phyloP scores from a whole-genome alignment of 2,888 invertebrate genomes.

The Lathronympha strigana region DNA sequence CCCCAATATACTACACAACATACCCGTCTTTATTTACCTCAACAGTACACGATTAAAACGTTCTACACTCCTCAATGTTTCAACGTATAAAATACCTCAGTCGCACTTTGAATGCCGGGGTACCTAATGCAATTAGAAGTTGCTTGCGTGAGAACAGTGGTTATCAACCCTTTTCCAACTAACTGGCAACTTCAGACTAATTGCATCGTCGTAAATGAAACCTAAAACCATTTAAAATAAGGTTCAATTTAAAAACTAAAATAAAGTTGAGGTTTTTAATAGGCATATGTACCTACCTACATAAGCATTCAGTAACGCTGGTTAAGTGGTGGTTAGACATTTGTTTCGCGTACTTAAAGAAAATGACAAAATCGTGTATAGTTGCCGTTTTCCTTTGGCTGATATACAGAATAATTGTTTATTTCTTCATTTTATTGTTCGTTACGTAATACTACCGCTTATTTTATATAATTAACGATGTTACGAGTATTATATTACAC shows the following conservation, averaged over 20 bases:
- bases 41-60: not conserved
- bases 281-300: not conserved
- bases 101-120: constrained; percentile 39
- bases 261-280: constrained; percentile 8
- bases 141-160: constrained; percentile 47
- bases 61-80: constrained; percentile 1
- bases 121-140: constrained; percentile 56
- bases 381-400: not conserved
- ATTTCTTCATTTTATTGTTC: not conserved
- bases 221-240: not conserved
- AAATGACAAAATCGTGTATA: constrained; percentile 6
- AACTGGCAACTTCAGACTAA: not conserved
- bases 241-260: constrained; percentile 2
- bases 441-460: too few species aligned
- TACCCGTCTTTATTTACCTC: not conserved
- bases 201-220: not conserved
- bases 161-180: constrained; percentile 21
- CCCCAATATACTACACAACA: not conserved
- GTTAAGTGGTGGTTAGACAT: constrained; percentile 23
- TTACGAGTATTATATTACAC: too few species aligned
- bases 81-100: constrained; percentile 21
- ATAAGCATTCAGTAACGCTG: constrained; percentile 32
- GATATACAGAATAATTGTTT: not conserved
- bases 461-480: too few species aligned
- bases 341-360: constrained; percentile 8